phyloP scores from a whole-genome alignment of 2,113 vertebrate species.

The Gadus chalcogrammus region DNA sequence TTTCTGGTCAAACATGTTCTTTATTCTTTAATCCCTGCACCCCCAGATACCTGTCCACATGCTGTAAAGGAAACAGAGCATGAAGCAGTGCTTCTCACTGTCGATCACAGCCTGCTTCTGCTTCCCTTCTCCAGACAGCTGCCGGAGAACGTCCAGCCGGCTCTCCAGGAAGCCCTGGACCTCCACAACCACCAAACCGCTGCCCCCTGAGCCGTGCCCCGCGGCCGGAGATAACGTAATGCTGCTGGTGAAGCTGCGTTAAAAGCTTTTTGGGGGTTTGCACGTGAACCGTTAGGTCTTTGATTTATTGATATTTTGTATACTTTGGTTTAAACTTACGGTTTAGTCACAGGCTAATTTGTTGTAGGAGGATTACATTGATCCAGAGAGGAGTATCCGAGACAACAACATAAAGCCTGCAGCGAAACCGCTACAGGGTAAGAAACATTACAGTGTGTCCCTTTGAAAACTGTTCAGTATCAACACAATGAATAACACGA shows the following conservation, averaged over 20 bases:
- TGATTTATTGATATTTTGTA: too few species aligned
- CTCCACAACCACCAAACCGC: constrained; percentile 35
- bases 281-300: too few species aligned
- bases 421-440: constrained; percentile 62
- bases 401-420: constrained; percentile 90
- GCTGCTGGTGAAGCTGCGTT: too few species aligned
- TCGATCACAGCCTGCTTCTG: constrained; percentile 31
- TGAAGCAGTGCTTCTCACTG: neutral
- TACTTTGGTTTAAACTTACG: neutral
- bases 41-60: neutral
- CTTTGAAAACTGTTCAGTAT: too few species aligned
- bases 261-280: too few species aligned
- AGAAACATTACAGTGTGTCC: constrained; percentile 16
- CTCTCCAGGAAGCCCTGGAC: constrained; percentile 39
- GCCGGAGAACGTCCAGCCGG: constrained; percentile 15
- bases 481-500: too few species aligned
- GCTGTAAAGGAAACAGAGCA: neutral
- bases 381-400: constrained; percentile 74
- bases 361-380: constrained; percentile 83
- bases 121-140: constrained; percentile 65
- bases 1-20: neutral
- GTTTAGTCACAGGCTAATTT: neutral
- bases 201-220: constrained; percentile 34
- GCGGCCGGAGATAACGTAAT: constrained; percentile 43
- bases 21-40: neutral